These are phyloP conservation scores for Macropodus opercularis DNA, from an alignment of 2,797 vertebrate genomes.

Conservation along the genomic window DNA sequence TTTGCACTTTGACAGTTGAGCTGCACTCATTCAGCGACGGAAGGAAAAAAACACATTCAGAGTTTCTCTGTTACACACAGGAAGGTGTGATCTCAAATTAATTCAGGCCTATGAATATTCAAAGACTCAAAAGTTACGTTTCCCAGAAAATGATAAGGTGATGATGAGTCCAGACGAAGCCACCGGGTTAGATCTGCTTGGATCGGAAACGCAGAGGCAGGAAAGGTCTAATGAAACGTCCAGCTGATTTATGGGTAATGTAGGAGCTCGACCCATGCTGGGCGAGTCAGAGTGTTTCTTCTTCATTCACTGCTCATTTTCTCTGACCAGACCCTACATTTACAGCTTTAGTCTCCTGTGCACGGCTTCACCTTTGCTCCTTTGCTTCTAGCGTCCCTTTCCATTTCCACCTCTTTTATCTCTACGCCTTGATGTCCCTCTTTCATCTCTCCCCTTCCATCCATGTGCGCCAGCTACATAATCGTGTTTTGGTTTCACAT, in stretches of 20 bases:
- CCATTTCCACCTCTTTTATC: conserved; percentile 7
- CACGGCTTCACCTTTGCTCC: background rate
- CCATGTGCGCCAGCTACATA: background rate
- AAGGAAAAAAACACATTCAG: background rate
- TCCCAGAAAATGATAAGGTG: conserved; percentile 7
- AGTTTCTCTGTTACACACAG: background rate
- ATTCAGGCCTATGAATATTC: conserved; percentile 37
- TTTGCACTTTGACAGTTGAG: conserved; percentile 22
- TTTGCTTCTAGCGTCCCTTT: background rate
- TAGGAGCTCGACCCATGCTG: background rate
- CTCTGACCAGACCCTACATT: background rate
- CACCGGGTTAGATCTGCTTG: background rate
- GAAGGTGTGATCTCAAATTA: conserved; percentile 16
- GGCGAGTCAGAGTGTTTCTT: background rate
- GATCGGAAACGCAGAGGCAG: background rate
- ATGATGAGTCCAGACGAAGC: too few species aligned
- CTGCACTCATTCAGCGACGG: background rate
- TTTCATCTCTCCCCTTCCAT: conserved; percentile 20
- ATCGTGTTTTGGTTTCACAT: background rate
- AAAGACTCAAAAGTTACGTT: background rate
- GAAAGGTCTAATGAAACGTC: background rate
- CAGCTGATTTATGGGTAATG: background rate
- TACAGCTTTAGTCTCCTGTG: conserved; percentile 1
- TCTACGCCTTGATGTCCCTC: background rate
- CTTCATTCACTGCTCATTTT: background rate